phyloP scores from a whole-genome alignment of 2,113 vertebrate genomes.

The Ageneiosus marmoratus region DNA sequence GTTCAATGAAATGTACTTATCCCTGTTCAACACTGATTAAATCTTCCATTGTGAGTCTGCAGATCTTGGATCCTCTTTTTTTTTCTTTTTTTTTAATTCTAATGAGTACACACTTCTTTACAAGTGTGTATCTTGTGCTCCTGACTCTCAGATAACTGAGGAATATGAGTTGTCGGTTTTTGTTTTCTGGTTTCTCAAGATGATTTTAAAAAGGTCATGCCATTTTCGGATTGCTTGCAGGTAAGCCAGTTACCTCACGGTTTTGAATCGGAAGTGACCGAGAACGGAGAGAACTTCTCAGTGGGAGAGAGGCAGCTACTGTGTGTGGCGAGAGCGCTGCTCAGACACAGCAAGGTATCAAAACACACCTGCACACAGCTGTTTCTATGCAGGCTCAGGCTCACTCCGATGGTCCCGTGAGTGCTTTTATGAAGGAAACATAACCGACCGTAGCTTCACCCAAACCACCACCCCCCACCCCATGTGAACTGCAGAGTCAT shows the following conservation, averaged over 20 bases:
- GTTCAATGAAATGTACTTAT: not conserved
- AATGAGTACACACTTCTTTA: not conserved
- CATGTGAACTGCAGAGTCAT: not conserved
- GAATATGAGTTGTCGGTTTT: not conserved
- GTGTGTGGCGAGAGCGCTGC: slow-evolving; percentile 78
- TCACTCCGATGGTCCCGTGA: not conserved
- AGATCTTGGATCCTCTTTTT: not conserved
- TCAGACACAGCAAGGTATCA: slow-evolving; percentile 79
- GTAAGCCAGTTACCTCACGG: slow-evolving; percentile 73
- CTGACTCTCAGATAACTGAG: not conserved
- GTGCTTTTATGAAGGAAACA: slow-evolving; percentile 18
- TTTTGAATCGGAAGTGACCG: slow-evolving; percentile 74
- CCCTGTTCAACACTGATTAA: not conserved
- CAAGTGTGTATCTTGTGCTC: not conserved
- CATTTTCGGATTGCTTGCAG: slow-evolving; percentile 58
- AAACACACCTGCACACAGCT: slow-evolving; percentile 12
- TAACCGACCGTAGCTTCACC: not conserved
- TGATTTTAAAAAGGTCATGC: slow-evolving; percentile 2
- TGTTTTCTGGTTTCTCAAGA: not conserved
- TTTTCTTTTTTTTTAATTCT: not conserved
- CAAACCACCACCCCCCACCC: not conserved
- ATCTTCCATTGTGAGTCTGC: not conserved
- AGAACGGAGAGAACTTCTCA: slow-evolving; percentile 82
- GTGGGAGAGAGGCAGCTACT: slow-evolving; percentile 79
- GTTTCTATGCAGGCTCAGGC: slow-evolving; percentile 32